Percentiles rank a stretch among this genome's conserved stretches.
These are phyloP conservation scores for Drosophila ezoana DNA, from an alignment of 2,888 invertebrate species.

Conservation along the genomic window DNA sequence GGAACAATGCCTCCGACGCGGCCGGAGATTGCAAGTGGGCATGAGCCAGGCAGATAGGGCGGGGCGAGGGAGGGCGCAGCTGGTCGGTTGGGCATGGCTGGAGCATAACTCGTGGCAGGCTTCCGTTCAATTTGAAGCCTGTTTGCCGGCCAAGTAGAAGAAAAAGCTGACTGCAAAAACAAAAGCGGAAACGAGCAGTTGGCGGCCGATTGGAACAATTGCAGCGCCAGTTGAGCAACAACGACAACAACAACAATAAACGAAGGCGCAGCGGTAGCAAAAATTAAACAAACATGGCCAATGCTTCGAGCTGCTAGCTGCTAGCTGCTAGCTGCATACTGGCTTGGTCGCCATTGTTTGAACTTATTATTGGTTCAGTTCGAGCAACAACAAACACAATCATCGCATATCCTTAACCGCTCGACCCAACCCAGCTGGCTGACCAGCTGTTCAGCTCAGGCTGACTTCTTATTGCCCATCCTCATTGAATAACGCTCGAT, in stretches of 20 bases:
- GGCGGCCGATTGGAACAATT: slow-evolving; percentile 78
- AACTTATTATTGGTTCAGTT: slow-evolving; percentile 74
- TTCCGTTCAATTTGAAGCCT: slow-evolving; percentile 80
- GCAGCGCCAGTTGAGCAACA: slow-evolving; percentile 58
- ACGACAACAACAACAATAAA: slow-evolving; percentile 27
- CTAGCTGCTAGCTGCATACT: slow-evolving; percentile 38
- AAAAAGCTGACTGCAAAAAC: slow-evolving; percentile 67
- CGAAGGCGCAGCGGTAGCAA: slow-evolving; percentile 61
- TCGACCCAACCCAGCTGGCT: slow-evolving; percentile 19
- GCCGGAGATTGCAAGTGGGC: slow-evolving; percentile 64
- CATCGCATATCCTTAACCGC: slow-evolving; percentile 27
- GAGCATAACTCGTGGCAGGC: slow-evolving; percentile 71
- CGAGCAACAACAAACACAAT: slow-evolving; percentile 51
- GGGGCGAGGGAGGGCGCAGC: not conserved
- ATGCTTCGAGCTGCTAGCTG: slow-evolving; percentile 45
- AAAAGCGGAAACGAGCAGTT: slow-evolving; percentile 76
- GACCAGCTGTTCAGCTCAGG: slow-evolving; percentile 38
- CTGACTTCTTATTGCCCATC: slow-evolving; percentile 57
- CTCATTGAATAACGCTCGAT: slow-evolving; percentile 61
- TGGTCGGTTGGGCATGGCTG: slow-evolving; percentile 45
- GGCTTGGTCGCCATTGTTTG: slow-evolving; percentile 66
- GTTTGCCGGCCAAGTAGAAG: slow-evolving; percentile 73
- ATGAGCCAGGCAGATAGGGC: slow-evolving; percentile 7
- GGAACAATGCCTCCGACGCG: slow-evolving; percentile 72
- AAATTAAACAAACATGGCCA: slow-evolving; percentile 73